phyloP scores from a whole-genome alignment of 2,888 invertebrate species.

The Gasteruption jaculator region DNA sequence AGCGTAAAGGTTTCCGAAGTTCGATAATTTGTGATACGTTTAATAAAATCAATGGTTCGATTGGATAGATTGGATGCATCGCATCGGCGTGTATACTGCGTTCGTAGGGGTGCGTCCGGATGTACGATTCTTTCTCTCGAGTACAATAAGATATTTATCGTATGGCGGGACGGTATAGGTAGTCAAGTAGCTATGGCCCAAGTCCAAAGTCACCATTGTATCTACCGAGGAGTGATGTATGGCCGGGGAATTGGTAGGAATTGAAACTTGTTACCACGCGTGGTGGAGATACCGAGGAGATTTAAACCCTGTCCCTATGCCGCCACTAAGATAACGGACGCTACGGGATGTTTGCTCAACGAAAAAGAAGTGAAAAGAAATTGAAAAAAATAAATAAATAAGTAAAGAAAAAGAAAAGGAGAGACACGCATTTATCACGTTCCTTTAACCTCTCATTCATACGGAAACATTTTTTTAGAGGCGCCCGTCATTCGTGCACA shows the following conservation, averaged over 20 bases:
- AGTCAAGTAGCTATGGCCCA: slow-evolving; percentile 39
- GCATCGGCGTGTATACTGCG: no score
- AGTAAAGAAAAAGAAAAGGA: no score
- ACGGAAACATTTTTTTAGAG: no score
- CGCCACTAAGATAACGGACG: slow-evolving; percentile 36
- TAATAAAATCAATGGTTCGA: no score
- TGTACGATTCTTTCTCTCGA: slow-evolving; percentile 37
- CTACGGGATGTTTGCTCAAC: slow-evolving; percentile 8
- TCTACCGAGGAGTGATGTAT: slow-evolving; percentile 47
- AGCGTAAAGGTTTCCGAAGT: no score
- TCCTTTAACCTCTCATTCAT: slow-evolving; percentile 7
- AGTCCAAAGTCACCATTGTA: slow-evolving; percentile 45
- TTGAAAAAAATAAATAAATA: slow-evolving; percentile 1
- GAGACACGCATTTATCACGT: slow-evolving; percentile 13
- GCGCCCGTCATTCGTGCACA: no score
- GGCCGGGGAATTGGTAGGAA: slow-evolving; percentile 48
- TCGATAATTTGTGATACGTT: no score
- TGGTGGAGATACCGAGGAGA: slow-evolving; percentile 41
- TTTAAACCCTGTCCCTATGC: slow-evolving; percentile 40
- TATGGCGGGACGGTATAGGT: no score
- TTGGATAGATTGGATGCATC: no score
- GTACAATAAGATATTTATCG: slow-evolving; percentile 49
- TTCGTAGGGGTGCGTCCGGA: no score
- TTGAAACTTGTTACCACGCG: slow-evolving; percentile 48
- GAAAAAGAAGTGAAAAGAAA: slow-evolving; percentile 1